phyloP scores from a whole-genome alignment of 2,113 vertebrate species.

The Phocoena sinus region DNA sequence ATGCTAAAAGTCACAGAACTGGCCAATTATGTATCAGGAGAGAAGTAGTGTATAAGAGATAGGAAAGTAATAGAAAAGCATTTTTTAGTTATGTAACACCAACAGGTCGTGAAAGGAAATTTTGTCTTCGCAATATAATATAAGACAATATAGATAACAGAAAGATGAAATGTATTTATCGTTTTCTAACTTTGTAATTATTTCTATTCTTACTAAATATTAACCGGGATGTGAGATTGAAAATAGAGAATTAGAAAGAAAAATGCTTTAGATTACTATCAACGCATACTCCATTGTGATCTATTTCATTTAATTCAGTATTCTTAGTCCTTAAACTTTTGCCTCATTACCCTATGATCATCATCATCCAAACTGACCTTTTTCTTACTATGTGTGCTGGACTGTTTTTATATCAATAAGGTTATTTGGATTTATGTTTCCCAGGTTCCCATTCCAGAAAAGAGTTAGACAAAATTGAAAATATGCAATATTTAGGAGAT shows the following conservation, averaged over 20 bases:
- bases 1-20: not conserved
- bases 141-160: not conserved
- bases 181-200: not conserved
- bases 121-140: not conserved
- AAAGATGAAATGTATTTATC: not conserved
- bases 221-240: not conserved
- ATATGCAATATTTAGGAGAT: not conserved
- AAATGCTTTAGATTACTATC: not conserved
- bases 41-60: not conserved
- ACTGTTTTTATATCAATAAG: not conserved
- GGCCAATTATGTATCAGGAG: not conserved
- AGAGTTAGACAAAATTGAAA: not conserved
- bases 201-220: not conserved
- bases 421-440: not conserved
- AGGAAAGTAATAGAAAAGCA: not conserved
- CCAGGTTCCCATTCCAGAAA: not conserved
- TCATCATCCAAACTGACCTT: not conserved
- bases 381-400: not conserved
- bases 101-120: not conserved
- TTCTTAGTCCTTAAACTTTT: not conserved
- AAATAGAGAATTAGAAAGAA: not conserved
- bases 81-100: not conserved
- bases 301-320: not conserved
- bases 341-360: not conserved
- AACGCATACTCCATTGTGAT: not conserved